phyloP scores from a whole-genome alignment of 2,797 vertebrate species.

The Onychomys torridus region DNA sequence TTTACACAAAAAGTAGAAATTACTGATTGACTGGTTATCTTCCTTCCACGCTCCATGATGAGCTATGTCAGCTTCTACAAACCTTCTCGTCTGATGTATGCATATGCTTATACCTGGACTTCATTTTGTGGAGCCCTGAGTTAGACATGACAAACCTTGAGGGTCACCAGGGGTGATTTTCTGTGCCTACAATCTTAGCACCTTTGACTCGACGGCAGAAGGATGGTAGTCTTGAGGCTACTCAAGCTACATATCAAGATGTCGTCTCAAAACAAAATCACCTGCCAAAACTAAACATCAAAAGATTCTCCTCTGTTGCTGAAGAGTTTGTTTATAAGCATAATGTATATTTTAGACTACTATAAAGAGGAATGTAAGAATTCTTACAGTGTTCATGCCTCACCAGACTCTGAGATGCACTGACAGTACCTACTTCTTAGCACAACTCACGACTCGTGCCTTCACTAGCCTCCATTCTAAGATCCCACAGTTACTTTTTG shows the following conservation, averaged over 20 bases:
- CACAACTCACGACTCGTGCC: background rate
- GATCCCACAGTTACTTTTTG: background rate
- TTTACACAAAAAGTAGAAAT: background rate
- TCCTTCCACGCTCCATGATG: background rate
- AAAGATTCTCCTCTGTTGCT: background rate
- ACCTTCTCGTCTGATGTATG: slow-evolving; percentile 18
- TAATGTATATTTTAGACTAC: background rate
- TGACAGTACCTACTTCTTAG: background rate
- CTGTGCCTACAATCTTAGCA: background rate
- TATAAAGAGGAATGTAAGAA: background rate
- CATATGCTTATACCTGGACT: background rate
- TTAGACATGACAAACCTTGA: slow-evolving; percentile 32
- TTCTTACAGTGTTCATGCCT: background rate
- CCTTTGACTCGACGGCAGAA: background rate
- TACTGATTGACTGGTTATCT: background rate
- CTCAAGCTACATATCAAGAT: background rate
- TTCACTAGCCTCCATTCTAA: background rate
- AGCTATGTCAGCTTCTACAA: background rate
- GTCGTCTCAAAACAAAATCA: background rate
- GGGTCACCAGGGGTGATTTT: background rate
- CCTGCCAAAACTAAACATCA: background rate
- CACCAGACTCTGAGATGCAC: background rate
- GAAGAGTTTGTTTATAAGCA: background rate
- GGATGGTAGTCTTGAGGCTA: background rate
- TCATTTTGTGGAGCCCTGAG: slow-evolving; percentile 8